Percentiles rank a stretch among this genome's conserved stretches.
Evolutionary conservation across 2,797 vertebrate genomes (phyloP).

Genomic region (Buphagus erythrorhynchus): DNA sequence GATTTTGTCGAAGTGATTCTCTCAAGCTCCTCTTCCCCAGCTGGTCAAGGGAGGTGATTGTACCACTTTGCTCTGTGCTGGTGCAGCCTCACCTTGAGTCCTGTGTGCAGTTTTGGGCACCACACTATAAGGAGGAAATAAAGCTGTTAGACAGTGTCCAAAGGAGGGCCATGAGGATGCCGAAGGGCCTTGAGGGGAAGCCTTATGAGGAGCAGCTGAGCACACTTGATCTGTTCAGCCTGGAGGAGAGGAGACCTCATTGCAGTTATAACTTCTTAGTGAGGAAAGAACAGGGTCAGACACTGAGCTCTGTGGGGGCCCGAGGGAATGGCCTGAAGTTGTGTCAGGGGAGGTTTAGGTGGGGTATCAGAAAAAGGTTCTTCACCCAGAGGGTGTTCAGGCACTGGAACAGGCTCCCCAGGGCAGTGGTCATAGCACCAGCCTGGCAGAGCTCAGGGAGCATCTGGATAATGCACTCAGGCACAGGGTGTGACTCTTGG

Average conservation of each 20-base stretch:
- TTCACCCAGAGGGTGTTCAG: not conserved
- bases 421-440: not conserved
- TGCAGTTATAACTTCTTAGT: accelerated
- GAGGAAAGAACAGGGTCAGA: not conserved
- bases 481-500: not conserved
- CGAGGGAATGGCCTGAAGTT: not conserved
- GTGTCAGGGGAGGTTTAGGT: not conserved
- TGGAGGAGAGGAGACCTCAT: not conserved
- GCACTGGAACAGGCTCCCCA: not conserved
- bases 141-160: not conserved
- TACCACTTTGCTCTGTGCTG: not conserved
- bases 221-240: not conserved
- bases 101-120: not conserved
- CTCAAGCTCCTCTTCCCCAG: not conserved
- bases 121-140: not conserved
- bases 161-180: too few relatives aligned
- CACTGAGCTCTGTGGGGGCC: not conserved
- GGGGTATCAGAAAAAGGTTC: not conserved
- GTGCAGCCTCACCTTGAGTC: too few relatives aligned
- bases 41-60: not conserved
- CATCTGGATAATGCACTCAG: accelerated
- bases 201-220: not conserved
- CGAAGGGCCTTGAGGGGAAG: not conserved
- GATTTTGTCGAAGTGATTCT: not conserved
- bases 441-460: not conserved